Base-by-base conservation (phyloP, 1,140 invertebrate species). In the Coelopa frigida region DNA sequence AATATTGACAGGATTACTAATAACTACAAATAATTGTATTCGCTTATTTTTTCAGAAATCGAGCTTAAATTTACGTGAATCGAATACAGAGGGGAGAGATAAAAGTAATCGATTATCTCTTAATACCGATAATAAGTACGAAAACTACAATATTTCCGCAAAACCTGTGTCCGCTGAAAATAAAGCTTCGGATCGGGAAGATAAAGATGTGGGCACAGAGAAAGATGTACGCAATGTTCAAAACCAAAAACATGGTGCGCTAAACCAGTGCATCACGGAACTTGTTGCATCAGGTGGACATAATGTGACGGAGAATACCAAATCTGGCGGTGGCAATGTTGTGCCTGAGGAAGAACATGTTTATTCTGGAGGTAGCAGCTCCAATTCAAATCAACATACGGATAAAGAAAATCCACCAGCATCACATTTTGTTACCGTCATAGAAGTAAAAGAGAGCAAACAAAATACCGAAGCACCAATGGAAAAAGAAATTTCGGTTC, bases 401-500 rank as follows among this genome's bases (percentile, higher is more conserved):
- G 41, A 24, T 18, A 29, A 37, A 42, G 36, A 49, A 21, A 48
- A 50, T 46, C 53, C 31, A 11, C 53, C 50, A 49, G 78, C 74
- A 62, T 80, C 83, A 67, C 85, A 87, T 71, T 91, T 89, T 74
- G 80, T 91, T 48, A 91, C 88, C 46, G 88, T 91, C 38, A 91
- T 91, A 51, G 84, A 89, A 78, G 87, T 91, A 3, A 89, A 87
- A 70, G 79, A 68, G 49, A 53, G 53, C 61, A 70, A 75, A 58
- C 57, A 54, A 21, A 40, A 32, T 11, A 40, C 35, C 26, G 42
- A 49, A 10, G 8, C 8, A 10, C 61, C 65, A 40, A 49, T 59
- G 14, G 71, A 71, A 44, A 72, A 72, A 61, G 68, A 70, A 44
- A 11, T 15, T n/a, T n/a, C n/a, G n/a, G 31, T 17, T 17, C 15